Evolutionary conservation across 1,140 invertebrate genomes (phyloP).

Genomic region (Hydropsyche tenuis): DNA sequence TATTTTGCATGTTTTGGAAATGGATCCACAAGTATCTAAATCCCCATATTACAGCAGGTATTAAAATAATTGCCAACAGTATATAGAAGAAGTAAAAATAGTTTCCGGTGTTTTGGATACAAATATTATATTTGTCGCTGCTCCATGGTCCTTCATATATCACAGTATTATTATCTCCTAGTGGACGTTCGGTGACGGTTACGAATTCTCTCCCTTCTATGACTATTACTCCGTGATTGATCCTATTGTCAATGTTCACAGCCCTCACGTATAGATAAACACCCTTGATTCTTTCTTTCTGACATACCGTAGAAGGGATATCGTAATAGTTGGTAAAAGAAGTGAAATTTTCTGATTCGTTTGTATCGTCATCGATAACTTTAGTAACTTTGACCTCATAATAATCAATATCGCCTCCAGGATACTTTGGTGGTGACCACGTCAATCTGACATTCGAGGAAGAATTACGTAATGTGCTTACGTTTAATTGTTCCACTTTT

Average conservation of each 20-base stretch:
- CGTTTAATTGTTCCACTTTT: slow-evolving; percentile 52
- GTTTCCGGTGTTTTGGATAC: background rate
- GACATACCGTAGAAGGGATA: slow-evolving; percentile 53
- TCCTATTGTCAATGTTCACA: slow-evolving; percentile 58
- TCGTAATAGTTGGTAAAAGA: slow-evolving; percentile 54
- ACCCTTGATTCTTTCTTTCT: slow-evolving; percentile 52
- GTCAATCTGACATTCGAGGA: slow-evolving; percentile 60
- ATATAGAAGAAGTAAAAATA: background rate
- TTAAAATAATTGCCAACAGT: background rate
- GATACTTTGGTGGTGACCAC: slow-evolving; percentile 58
- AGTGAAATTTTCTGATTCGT: slow-evolving; percentile 53
- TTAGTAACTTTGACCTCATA: slow-evolving; percentile 64
- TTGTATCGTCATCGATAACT: slow-evolving; percentile 53
- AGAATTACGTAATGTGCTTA: background rate
- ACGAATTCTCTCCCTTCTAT: slow-evolving; percentile 52
- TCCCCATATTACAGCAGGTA: background rate
- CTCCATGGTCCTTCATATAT: slow-evolving; percentile 61
- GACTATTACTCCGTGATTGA: slow-evolving; percentile 53
- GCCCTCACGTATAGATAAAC: slow-evolving; percentile 56
- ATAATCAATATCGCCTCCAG: slow-evolving; percentile 68
- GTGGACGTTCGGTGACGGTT: slow-evolving; percentile 42
- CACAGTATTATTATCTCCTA: slow-evolving; percentile 39
- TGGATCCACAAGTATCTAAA: background rate
- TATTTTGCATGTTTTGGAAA: slow-evolving; percentile 60
- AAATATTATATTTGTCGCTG: slow-evolving; percentile 43